phyloP scores from a whole-genome alignment of 1,140 invertebrate species.

The Drosophila mayri region DNA sequence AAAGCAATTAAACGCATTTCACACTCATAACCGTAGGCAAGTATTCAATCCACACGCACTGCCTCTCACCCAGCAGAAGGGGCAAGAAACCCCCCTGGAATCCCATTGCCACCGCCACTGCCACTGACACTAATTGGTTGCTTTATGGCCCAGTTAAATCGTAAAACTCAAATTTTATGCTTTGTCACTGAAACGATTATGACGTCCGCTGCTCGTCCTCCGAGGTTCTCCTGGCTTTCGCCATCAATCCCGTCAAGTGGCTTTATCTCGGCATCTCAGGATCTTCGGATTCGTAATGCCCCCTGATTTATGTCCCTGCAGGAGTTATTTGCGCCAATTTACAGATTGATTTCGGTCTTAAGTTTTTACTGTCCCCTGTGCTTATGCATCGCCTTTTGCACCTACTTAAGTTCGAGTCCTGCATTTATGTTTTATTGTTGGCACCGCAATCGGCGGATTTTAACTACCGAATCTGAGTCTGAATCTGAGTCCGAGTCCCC shows the following conservation, averaged over 20 bases:
- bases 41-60: constrained; percentile 53
- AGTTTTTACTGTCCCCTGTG: constrained; percentile 35
- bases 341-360: constrained; percentile 75
- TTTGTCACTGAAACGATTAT: constrained; percentile 83
- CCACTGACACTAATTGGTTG: constrained; percentile 83
- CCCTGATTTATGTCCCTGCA: constrained; percentile 70
- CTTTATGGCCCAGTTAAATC: constrained; percentile 82
- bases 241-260: constrained; percentile 52
- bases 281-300: constrained; percentile 47
- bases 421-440: constrained; percentile 26
- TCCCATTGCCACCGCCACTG: not conserved
- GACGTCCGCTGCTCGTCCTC: constrained; percentile 65
- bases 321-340: constrained; percentile 69
- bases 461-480: not conserved
- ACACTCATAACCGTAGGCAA: constrained; percentile 50
- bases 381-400: constrained; percentile 62
- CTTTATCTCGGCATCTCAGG: constrained; percentile 42
- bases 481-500: not conserved
- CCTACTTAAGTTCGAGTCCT: constrained; percentile 41
- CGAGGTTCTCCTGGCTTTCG: not conserved
- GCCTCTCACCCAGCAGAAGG: constrained; percentile 15
- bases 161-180: constrained; percentile 84
- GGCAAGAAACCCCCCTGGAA: constrained; percentile 2
- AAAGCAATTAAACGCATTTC: constrained; percentile 81
- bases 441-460: not conserved